Base-by-base conservation (phyloP, 2,113 vertebrate genomes). In the Tinamus guttatus region DNA sequence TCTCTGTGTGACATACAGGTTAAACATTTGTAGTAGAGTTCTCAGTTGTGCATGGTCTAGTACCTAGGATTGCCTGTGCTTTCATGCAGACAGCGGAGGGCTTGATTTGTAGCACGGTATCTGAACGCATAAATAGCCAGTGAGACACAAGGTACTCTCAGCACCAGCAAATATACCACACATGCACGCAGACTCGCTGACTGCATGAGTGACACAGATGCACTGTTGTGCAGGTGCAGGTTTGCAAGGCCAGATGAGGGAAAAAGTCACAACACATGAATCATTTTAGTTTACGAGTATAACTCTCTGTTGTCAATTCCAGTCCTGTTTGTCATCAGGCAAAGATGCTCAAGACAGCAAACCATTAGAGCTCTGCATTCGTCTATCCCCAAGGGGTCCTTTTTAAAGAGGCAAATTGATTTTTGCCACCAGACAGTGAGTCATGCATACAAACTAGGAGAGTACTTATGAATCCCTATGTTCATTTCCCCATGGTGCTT, bases 271-370 rank as follows among this genome's bases (percentile, higher is more conserved):
- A 94, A 86, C 65, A 62, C 70, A 59, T 89, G 75, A 95, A 96
- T 97, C 86, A 94, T 95, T 96, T 97, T 73, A 93, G 59, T 81
- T 95, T 34, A 45, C 54, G 75, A 92, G 60, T 81, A 51, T 83
- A 96, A 84, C 81, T 82, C 82, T 93, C 75, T 91, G 68, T 89
- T 97, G 96, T 96, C 96, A 96, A 56, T 96, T 95, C 63, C 73
- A 77, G 94, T 96, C 96, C 78, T 96, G 93, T 97, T 97, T 96
- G 94, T 96, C 96, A 90, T 96, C 95, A 93, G 73, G 81, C 92
- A 96, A 91, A 97, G 91, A 81, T 86, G 88, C 78, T 84, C 25
- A 41, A 96, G 96, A 95, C 94, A 95, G 94, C 79, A 96, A 97
- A 89, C 62, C 94, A 90, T 93, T 95, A 95, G 84, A 93, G 77